Evolutionary conservation across 2,797 vertebrate species (phyloP).

Genomic region (Amblyopsis hoosieri): DNA sequence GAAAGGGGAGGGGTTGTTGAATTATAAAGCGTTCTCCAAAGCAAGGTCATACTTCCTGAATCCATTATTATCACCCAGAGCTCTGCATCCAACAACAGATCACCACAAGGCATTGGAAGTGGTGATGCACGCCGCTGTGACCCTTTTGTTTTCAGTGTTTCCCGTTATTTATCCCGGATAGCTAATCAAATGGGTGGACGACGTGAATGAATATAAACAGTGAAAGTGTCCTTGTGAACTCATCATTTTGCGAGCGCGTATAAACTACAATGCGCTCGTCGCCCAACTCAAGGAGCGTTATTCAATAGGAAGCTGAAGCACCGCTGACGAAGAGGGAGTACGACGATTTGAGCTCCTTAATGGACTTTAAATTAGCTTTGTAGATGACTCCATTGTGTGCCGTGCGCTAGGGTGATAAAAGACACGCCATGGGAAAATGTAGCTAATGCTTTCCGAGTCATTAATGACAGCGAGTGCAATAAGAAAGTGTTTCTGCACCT

Average conservation of each 20-base stretch:
- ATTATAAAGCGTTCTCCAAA: constrained; percentile 53
- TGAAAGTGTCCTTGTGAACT: neutral
- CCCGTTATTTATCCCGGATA: neutral
- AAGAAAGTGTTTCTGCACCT: neutral
- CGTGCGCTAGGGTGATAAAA: neutral
- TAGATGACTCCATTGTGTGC: neutral
- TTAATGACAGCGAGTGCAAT: too few relatives aligned
- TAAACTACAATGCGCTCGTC: neutral
- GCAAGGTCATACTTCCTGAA: constrained; percentile 59
- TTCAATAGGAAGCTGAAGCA: constrained; percentile 1
- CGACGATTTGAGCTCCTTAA: neutral
- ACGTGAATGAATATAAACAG: constrained; percentile 7
- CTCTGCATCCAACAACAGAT: constrained; percentile 16
- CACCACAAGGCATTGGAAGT: constrained; percentile 34
- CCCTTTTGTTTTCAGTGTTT: neutral
- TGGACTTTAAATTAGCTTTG: neutral
- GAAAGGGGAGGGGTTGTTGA: constrained; percentile 41
- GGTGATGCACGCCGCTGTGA: neutral
- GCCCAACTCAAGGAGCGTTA: neutral
- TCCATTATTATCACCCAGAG: constrained; percentile 22
- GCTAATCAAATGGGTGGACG: constrained; percentile 6
- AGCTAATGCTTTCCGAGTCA: too few relatives aligned
- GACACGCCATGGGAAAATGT: neutral
- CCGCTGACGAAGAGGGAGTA: neutral
- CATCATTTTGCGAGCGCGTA: neutral